These are phyloP conservation scores for Apostichopus japonicus DNA, from an alignment of 35 echinoderm and acorn worm species.

Conservation along the genomic window DNA sequence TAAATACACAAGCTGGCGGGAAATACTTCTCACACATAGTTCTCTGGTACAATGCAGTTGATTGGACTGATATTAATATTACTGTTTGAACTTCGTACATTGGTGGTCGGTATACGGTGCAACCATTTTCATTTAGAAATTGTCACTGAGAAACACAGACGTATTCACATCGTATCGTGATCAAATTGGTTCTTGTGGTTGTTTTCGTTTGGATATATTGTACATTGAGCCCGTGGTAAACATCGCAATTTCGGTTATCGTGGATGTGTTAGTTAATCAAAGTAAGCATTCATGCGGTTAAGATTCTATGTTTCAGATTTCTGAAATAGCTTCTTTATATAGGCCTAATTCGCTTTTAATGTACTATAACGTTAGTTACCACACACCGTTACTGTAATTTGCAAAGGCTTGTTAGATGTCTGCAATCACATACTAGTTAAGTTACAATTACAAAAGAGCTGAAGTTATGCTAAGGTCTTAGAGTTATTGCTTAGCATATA, in stretches of 20 bases:
- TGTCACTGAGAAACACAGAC: slow-evolving; percentile 2
- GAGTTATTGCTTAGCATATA: no score
- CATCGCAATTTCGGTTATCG: neutral
- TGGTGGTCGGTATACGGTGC: neutral
- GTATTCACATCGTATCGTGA: slow-evolving; percentile 4
- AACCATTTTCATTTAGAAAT: slow-evolving; percentile 7
- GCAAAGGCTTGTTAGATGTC: no score
- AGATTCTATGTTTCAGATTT: no score
- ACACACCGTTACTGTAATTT: no score
- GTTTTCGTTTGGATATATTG: neutral
- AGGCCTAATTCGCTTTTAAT: no score
- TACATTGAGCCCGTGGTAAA: neutral
- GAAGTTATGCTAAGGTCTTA: no score
- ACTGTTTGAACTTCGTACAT: slow-evolving; percentile 19
- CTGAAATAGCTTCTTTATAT: no score
- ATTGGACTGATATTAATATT: slow-evolving; percentile 13
- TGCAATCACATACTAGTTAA: no score
- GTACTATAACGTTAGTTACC: no score
- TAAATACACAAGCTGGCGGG: slow-evolving; percentile 21
- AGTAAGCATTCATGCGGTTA: neutral
- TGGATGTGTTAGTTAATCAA: slow-evolving; percentile 15
- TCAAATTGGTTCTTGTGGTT: slow-evolving; percentile 2
- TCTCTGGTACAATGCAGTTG: slow-evolving; percentile 1
- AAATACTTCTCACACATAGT: slow-evolving; percentile 1
- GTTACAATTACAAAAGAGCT: no score